Evolutionary conservation across 2,113 vertebrate genomes (phyloP).

Genomic region (Neotragus pygmaeus): DNA sequence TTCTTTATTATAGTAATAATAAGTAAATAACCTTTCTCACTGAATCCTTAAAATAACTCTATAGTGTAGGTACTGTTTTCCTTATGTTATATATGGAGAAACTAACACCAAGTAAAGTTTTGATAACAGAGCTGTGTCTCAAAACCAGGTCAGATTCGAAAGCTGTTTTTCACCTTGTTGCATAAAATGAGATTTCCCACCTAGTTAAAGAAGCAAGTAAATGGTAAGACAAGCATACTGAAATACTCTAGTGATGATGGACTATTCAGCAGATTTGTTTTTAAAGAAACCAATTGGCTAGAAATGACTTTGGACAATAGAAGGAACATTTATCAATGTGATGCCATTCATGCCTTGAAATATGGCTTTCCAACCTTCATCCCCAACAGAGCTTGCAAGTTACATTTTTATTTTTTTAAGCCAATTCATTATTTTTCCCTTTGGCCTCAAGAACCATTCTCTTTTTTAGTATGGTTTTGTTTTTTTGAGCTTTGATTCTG

Average conservation of each 20-base stretch:
- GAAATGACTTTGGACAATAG: not conserved
- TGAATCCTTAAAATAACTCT: not conserved
- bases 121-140: not conserved
- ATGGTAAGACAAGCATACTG: not conserved
- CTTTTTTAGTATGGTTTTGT: not conserved
- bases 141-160: not conserved
- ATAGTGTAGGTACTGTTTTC: not conserved
- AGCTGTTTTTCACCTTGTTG: not conserved
- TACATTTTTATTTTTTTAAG: constrained; percentile 14
- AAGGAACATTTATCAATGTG: not conserved
- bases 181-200: not conserved
- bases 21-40: not conserved
- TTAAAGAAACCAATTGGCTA: not conserved
- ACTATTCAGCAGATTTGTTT: not conserved
- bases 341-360: not conserved
- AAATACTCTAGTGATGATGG: not conserved
- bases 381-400: not conserved
- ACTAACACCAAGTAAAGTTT: not conserved
- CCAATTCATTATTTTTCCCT: not conserved
- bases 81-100: not conserved
- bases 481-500: not conserved
- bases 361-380: not conserved
- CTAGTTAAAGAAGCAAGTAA: not conserved
- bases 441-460: not conserved
- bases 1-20: not conserved